These are phyloP conservation scores for Pimephales promelas DNA, from an alignment of 2,113 vertebrate genomes.

Conservation along the genomic window DNA sequence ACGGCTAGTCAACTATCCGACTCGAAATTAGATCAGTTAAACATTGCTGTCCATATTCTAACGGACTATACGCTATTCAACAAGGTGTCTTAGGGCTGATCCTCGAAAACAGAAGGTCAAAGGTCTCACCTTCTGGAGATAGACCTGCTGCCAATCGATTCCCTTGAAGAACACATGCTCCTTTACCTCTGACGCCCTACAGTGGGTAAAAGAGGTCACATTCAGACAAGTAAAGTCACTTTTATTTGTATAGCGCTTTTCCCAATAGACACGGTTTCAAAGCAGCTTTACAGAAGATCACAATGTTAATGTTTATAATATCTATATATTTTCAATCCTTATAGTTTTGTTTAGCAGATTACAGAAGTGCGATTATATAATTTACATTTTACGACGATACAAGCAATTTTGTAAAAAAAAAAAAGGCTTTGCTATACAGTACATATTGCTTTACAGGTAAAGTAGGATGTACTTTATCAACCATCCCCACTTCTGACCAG, in stretches of 20 bases:
- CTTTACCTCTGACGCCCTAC: slow-evolving; percentile 92
- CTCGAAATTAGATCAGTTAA: not conserved
- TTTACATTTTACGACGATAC: no score
- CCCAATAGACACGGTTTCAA: not conserved
- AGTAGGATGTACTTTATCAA: not conserved
- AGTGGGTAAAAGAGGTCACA: slow-evolving; percentile 24
- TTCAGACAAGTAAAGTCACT: not conserved
- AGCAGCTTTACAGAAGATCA: not conserved
- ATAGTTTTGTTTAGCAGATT: not conserved
- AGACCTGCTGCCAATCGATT: slow-evolving; percentile 97
- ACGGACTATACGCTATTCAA: not conserved
- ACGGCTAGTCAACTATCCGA: not conserved
- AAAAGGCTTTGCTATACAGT: not conserved
- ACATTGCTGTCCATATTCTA: not conserved
- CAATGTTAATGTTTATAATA: not conserved
- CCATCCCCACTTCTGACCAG: slow-evolving; percentile 43
- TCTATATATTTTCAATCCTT: not conserved
- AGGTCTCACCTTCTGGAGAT: slow-evolving; percentile 90
- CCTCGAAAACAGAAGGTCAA: not conserved
- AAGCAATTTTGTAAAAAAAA: not conserved
- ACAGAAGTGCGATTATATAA: no score
- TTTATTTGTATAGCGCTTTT: not conserved
- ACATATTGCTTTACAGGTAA: not conserved
- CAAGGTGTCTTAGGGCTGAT: not conserved
- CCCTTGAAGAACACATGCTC: slow-evolving; percentile 93